Evolutionary conservation across 2,797 vertebrate species (phyloP), one percentile per base, ranked within the genome.

Genomic region (Mormyrus hasselquistii): DNA sequence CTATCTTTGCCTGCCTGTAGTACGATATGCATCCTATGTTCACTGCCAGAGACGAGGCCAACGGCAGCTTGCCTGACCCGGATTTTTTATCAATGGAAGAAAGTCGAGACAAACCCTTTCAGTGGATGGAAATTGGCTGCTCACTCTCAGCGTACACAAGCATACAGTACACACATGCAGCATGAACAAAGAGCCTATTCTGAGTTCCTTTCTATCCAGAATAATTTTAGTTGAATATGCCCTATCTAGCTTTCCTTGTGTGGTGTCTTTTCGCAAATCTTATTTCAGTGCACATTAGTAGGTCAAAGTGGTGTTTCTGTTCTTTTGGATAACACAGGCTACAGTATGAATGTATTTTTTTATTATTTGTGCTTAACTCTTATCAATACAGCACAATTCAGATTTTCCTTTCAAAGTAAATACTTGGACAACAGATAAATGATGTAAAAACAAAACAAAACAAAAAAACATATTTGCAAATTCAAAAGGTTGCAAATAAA

Each of bases 1-100:
- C 82, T 90, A 19, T 59, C 87, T 79, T 69, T 88, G 87, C 82
- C 82, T 55, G 73, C 65, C 89, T 88, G 65, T 88, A 53, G 59
- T 69, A 88, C 49, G 2, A 79, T 88, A 41, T 65, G 88, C 34
- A 88, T 38, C 52, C 41, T 49, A 84, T 53, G 59, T 4, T n/a
- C 49, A 19, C 87, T 79, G 65, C 14, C 1, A 22, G 84, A 38
- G 76, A 47, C 49, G 53, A 59, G 76, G 65, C 22, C 38, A 9
- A 1, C 38, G 8, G 44, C 16, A 86, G 73, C 69, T 87, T 65
- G 65, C 76, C 62, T 89, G 84, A 91, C 89, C 87, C 76, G 69
- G 84, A 88, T 90, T 90, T 88, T 44, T 88, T 49, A 88, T 87
- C 12, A 90, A 84, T 88, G 88, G 49, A 19, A 4, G 0, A 25